A percentile compares a stretch with the other conserved stretches of the same genome.
phyloP scores from a whole-genome alignment of 1,140 invertebrate genomes.

The Neodiprion fabricii region DNA sequence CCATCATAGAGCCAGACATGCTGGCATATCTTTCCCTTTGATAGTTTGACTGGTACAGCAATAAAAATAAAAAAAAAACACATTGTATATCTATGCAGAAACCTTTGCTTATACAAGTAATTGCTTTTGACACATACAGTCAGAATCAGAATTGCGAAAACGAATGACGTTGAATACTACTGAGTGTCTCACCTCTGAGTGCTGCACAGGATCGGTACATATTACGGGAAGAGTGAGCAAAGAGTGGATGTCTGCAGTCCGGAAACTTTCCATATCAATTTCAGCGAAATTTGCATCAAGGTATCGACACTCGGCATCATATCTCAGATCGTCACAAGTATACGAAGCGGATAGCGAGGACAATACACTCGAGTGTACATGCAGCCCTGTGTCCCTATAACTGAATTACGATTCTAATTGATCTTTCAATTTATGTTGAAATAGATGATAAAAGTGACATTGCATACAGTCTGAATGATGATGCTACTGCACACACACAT shows the following conservation, averaged over 20 bases:
- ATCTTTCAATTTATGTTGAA: not conserved
- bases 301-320: slow-evolving; percentile 84
- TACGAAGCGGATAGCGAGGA: slow-evolving; percentile 82
- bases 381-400: slow-evolving; percentile 77
- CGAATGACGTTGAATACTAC: slow-evolving; percentile 15
- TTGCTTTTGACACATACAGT: not conserved
- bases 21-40: slow-evolving; percentile 83
- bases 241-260: slow-evolving; percentile 88
- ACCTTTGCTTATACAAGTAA: slow-evolving; percentile 4
- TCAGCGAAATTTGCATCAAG: slow-evolving; percentile 92
- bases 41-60: slow-evolving; percentile 66
- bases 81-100: slow-evolving; percentile 42
- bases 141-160: not conserved
- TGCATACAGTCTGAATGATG: not conserved
- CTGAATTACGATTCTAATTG: slow-evolving; percentile 55
- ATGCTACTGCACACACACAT: slow-evolving; percentile 11
- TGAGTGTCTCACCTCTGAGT: slow-evolving; percentile 49
- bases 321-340: slow-evolving; percentile 75
- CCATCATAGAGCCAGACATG: slow-evolving; percentile 81
- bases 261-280: slow-evolving; percentile 94
- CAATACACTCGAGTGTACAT: slow-evolving; percentile 79
- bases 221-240: slow-evolving; percentile 79
- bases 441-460: not conserved
- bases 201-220: slow-evolving; percentile 65
- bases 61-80: slow-evolving; percentile 56